Percentiles rank a stretch among this genome's conserved stretches.
Conservation (phyloP, 37 sponge, comb jelly and placozoan species). For the Spongilla lacustris region DNA sequence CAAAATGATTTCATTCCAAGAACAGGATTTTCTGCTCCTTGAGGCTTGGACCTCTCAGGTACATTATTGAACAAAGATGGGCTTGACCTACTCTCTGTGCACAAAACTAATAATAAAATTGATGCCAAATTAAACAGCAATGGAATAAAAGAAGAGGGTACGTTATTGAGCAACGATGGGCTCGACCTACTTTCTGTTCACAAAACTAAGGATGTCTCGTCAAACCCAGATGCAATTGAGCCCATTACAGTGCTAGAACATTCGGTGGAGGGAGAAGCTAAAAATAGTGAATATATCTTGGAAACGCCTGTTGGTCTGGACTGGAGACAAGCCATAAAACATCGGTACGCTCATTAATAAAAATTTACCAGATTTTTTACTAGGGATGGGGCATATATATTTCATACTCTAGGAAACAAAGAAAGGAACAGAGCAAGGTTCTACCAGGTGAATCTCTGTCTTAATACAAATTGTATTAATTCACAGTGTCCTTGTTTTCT, state of each 20-base stretch:
- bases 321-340: too few species aligned
- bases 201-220: neutral
- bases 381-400: neutral
- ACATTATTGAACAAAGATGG: neutral
- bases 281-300: neutral
- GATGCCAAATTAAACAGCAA: neutral
- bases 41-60: too few species aligned
- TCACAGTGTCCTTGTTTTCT: too few species aligned
- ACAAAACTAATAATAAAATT: too few species aligned
- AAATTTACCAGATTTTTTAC: too few species aligned
- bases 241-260: neutral
- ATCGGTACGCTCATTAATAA: too few species aligned
- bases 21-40: too few species aligned
- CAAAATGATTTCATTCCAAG: too few species aligned
- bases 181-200: neutral
- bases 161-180: neutral
- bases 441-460: neutral
- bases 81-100: neutral
- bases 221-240: neutral
- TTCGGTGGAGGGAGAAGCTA: neutral
- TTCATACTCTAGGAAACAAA: neutral
- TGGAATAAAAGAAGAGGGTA: too few species aligned
- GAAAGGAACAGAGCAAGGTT: neutral
- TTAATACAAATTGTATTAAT: too few species aligned
- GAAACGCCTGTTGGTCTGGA: too few species aligned